Evolutionary conservation across 2,888 invertebrate species (phyloP), one percentile per base, ranked within the genome.

Genomic region (Gnatocerus cornutus): DNA sequence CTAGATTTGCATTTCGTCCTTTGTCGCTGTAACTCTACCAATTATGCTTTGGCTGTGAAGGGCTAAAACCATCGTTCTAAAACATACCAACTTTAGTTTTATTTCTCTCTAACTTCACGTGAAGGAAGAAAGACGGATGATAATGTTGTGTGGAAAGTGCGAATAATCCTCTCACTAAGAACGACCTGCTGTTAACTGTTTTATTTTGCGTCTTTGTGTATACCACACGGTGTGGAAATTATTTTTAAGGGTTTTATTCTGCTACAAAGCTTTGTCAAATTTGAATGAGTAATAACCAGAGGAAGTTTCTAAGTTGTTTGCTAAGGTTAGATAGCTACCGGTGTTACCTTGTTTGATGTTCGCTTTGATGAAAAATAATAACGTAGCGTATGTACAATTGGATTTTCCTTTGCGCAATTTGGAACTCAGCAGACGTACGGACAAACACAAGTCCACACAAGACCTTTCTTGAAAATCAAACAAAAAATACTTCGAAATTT

Each of bases 181-280:
- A 67, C 72, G 72, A 73, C 74, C 67, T 76, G 74, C 73, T 74
- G 77, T 76, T 76, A 74, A 75, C 77, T 76, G 78, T 79, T 80
- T 79, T 79, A 78, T 79, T 78, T 79, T 76, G 77, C 78, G 78
- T 79, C 79, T 79, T 79, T 80, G 78, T 79, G 76, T 71, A 73
- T 73, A 72, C 75, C 77, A 76, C 76, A 74, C 78, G 74, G 77
- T 72, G 79, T 71, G 78, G 77, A 79, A 80, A 78, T 80, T 79
- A 79, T 80, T 80, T 79, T 79, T 78, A 80, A 78, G 78, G 78
- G 77, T 75, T 76, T 74, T 73, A 61, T 37, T 59, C 58, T 55
- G 39, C 64, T 73, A 75, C 77, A 79, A 79, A 79, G 79, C 78
- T 76, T 76, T 76, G 72, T 76, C 52, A 62, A 71, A 74, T 74